Base-by-base conservation (phyloP, 2,888 invertebrate genomes). In the Drosophila mimetica region DNA sequence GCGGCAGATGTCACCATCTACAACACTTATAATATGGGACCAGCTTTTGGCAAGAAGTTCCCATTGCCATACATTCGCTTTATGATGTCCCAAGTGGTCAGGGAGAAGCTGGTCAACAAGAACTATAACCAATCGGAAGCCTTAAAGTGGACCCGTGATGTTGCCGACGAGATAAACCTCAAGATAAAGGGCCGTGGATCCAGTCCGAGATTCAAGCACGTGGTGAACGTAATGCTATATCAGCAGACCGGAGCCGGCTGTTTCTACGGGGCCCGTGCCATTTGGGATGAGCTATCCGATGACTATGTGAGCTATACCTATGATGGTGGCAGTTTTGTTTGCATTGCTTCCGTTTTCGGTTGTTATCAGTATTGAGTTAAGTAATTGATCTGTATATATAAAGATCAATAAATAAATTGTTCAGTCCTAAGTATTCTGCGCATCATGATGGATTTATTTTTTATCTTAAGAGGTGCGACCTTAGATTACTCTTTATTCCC, bases 191-290 rank as follows among this genome's bases (percentile, higher is more conserved):
- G 73, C 1, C n/a, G n/a, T 9, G 63, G 71, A 18, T 46, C 20
- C 1, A 42, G 53, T 20, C 61, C 73, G 1, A 82, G 86, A 13
- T 83, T 63, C 41, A 83, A 79, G 53, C 76, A 79, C 8, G 74
- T 85, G 4, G 51, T 87, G 0, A 77, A 76, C 39, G 65, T 69
- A 1, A 50, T 71, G 46, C 44, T 82, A 2, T 82, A 76, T 34
- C 82, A 84, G 50, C 84, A 82, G 25, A 84, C 41, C 13, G 82
- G 82, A 5, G 74, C 64, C 7, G 82, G 82, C 0, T 81, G 78
- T 22, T 71, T 64, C 25, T 73, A 69, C n/a, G 81, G 79, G 3
- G 76, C 84, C 16, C 78, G 82, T 5, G 81, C 86, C 1, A 55
- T 82, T 30, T 82, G 82, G 86, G 82, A 82, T 58, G 6, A 39